These are phyloP conservation scores for Strix aluco DNA, from an alignment of 2,113 vertebrate species.

Conservation along the genomic window DNA sequence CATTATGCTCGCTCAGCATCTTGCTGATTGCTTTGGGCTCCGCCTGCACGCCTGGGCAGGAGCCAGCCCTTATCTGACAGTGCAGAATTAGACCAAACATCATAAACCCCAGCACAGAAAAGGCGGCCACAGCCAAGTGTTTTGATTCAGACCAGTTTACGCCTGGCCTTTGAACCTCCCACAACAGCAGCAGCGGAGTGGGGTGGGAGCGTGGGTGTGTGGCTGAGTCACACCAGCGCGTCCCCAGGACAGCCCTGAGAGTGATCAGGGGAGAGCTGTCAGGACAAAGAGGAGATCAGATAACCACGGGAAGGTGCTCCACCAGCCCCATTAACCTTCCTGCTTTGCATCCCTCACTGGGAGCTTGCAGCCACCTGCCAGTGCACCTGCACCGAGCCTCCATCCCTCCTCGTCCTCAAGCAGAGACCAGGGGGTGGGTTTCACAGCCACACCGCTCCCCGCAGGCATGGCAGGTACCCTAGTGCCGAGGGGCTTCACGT, in stretches of 20 bases:
- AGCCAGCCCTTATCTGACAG: background rate
- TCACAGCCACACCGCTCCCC: background rate
- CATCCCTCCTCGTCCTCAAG: background rate
- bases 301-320: background rate
- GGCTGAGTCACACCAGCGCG: background rate
- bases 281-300: background rate
- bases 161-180: background rate
- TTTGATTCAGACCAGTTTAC: background rate
- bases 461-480: rapidly evolving
- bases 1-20: background rate
- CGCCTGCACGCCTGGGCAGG: background rate
- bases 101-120: background rate
- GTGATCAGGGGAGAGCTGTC: background rate
- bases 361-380: rapidly evolving
- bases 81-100: background rate
- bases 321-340: background rate
- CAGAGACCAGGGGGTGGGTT: background rate
- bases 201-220: background rate
- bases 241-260: background rate
- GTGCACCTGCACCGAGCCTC: rapidly evolving
- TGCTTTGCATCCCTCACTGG: rapidly evolving
- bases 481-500: rapidly evolving
- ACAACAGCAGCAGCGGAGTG: background rate
- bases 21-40: background rate
- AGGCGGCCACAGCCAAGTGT: background rate